phyloP scores from a whole-genome alignment of 2,888 invertebrate genomes.

The Drosophila meridiana region DNA sequence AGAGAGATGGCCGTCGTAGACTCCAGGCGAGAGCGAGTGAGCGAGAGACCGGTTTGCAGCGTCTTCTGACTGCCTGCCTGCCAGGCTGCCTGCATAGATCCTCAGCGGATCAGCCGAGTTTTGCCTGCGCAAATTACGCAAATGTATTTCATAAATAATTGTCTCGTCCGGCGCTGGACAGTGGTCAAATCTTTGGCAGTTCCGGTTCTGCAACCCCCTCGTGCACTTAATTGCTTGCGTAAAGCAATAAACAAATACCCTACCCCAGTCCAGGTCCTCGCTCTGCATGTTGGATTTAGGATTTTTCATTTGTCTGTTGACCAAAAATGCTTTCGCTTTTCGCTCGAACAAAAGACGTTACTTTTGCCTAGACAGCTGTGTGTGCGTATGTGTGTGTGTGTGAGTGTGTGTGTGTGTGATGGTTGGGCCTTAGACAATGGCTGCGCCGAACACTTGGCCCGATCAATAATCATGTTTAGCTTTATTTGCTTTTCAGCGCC shows the following conservation, averaged over 20 bases:
- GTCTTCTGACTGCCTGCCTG: constrained; percentile 41
- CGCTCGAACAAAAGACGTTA: constrained; percentile 68
- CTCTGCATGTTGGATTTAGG: constrained; percentile 19
- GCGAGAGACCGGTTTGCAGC: constrained; percentile 36
- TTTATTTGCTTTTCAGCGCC: constrained; percentile 56
- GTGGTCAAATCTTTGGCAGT: constrained; percentile 57
- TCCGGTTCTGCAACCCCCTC: constrained; percentile 52
- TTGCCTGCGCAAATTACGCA: constrained; percentile 80
- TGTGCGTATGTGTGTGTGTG: constrained; percentile 8
- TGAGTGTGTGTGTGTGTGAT: constrained; percentile 5
- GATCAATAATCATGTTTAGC: constrained; percentile 70
- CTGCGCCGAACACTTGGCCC: constrained; percentile 58
- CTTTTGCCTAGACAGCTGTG: constrained; percentile 54
- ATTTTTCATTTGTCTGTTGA: constrained; percentile 60
- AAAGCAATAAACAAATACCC: constrained; percentile 77
- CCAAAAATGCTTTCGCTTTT: constrained; percentile 74
- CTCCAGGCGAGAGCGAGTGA: background rate
- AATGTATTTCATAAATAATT: constrained; percentile 83
- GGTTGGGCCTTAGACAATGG: constrained; percentile 46
- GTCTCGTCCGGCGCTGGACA: constrained; percentile 63
- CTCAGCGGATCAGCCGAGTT: constrained; percentile 42
- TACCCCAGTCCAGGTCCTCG: constrained; percentile 3
- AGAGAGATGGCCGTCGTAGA: background rate
- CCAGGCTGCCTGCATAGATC: constrained; percentile 45
- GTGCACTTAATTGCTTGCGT: constrained; percentile 69